Base-by-base conservation (phyloP, 2,113 vertebrate species). In the Dinomys branickii region DNA sequence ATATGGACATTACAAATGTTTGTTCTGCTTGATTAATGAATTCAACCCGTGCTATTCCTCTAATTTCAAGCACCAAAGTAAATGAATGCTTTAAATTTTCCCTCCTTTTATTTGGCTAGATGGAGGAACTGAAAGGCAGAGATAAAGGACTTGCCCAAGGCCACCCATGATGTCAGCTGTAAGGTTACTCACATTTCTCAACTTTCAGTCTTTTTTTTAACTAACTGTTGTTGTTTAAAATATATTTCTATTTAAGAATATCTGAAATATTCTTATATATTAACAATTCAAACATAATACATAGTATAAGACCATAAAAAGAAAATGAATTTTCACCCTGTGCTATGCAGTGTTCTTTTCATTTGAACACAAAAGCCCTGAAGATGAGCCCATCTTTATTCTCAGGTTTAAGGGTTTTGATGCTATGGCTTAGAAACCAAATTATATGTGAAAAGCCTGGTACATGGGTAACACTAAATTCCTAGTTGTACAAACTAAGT, bases 131-230 rank as follows among this genome's bases (percentile, higher is more conserved):
- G 52, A 75, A 84, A 22, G 77, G 83, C 33, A 65, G 86, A 86
- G 50, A 71, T 33, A 94, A 95, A 41, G 54, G 67, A 87, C 65
- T 90, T 95, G 90, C 85, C 82, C 88, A 92, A 90, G 85, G 92
- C 80, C 59, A 92, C 71, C 63, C 24, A 83, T 41, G 47, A 56
- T n/a, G 30, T 92, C 88, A 89, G 73, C 54, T 78, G 0, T 83
- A 85, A 85, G 19, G 71, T 73, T 58, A 81, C 35, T 47, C 50
- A 41, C 17, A 16, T 84, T 90, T 95, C 59, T 61, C 41, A 86
- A 69, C 17, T 78, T 90, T 94, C 28, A 89, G 50, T 52, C n/a
- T 69, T 85, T 84, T 88, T 93, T 78, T 83, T n/a, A 22, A 96
- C 63, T 56, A 44, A n/a, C 56, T 91, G 17, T 17, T 91, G 33